phyloP scores from a whole-genome alignment of 2,113 vertebrate species.

The Erythrocercus mccallii region DNA sequence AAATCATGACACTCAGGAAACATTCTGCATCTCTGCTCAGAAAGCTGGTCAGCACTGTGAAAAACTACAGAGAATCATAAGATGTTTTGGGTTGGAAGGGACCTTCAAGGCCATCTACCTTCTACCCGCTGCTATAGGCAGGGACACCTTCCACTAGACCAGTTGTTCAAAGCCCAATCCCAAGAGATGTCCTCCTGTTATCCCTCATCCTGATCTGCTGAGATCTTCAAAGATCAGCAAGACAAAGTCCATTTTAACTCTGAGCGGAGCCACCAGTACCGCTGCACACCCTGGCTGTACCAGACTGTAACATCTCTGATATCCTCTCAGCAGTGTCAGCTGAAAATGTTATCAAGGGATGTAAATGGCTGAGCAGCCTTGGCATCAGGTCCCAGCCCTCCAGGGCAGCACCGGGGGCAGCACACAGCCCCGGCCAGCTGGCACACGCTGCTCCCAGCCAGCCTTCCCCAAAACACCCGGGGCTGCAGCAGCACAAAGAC shows the following conservation, averaged over 20 bases:
- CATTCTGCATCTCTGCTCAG: background rate
- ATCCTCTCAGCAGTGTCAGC: background rate
- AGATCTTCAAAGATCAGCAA: background rate
- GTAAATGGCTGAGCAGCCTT: background rate
- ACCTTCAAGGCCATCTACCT: background rate
- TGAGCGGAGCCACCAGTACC: background rate
- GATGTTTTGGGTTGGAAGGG: background rate
- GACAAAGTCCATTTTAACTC: background rate
- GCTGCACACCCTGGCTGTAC: background rate
- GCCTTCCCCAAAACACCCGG: background rate
- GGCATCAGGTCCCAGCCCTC: background rate
- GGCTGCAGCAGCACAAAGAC: conserved; percentile 4
- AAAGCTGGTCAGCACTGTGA: background rate
- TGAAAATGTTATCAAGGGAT: background rate
- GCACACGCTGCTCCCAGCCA: fast-evolving
- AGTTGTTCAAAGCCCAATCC: background rate
- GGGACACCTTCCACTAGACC: background rate
- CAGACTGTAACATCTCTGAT: fast-evolving
- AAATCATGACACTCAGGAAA: background rate
- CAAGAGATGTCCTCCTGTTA: background rate
- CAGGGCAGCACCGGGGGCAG: background rate
- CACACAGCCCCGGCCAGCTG: background rate
- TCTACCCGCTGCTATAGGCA: background rate
- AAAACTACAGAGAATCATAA: background rate
- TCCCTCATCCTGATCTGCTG: background rate